A percentile compares a stretch with the other conserved stretches of the same genome.
These are phyloP conservation scores for Agrochola macilenta DNA, from an alignment of 2,888 invertebrate genomes.

Conservation along the genomic window DNA sequence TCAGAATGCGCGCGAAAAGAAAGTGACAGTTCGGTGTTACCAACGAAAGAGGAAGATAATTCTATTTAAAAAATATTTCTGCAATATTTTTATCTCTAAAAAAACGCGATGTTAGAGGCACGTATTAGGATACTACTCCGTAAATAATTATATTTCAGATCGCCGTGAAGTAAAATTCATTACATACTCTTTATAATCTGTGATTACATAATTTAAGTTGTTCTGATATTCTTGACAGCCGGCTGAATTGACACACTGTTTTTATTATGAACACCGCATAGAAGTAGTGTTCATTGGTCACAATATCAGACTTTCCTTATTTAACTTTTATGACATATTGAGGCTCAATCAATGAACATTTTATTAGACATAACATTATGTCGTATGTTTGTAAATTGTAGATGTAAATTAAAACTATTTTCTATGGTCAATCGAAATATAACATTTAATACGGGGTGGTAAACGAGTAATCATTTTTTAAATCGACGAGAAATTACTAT, in stretches of 20 bases:
- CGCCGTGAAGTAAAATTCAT: no score
- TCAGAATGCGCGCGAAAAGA: no score
- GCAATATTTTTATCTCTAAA: no score
- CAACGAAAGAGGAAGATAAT: no score
- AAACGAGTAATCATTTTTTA: neutral
- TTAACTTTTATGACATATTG: neutral
- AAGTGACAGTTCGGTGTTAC: no score
- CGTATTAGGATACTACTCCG: no score
- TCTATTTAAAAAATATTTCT: no score
- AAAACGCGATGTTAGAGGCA: no score
- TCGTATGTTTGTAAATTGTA: conserved; percentile 1
- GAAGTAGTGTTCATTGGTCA: neutral
- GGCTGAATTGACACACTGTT: neutral
- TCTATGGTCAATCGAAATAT: neutral
- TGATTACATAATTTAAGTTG: no score
- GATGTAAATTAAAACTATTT: no score
- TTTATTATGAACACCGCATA: neutral
- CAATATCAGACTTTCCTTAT: neutral
- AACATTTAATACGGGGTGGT: neutral
- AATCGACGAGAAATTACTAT: neutral
- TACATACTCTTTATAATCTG: no score
- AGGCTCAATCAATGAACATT: neutral
- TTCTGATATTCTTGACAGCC: conserved; percentile 5
- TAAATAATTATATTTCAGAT: no score
- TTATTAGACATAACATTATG: neutral